A percentile compares a stretch with the other conserved stretches of the same genome.
Evolutionary conservation across 2,797 vertebrate genomes (phyloP).

Genomic region (Rhinophrynus dorsalis): DNA sequence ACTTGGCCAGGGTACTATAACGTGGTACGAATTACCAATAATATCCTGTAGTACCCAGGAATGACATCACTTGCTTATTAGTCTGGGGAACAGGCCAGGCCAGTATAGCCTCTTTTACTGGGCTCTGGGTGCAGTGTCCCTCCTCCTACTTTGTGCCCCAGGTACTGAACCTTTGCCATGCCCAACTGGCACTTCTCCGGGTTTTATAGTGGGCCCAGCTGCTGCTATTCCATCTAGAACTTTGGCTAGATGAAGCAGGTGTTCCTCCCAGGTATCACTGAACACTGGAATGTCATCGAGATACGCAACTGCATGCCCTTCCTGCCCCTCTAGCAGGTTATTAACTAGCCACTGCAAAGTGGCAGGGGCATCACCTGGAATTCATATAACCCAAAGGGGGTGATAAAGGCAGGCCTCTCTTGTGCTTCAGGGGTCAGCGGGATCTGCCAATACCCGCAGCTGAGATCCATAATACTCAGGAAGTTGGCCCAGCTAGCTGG

Average conservation of each 20-base stretch:
- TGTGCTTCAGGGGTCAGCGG: background rate
- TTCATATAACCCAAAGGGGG: background rate
- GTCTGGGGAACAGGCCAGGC: background rate
- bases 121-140: background rate
- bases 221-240: background rate
- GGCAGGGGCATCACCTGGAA: background rate
- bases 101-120: no score
- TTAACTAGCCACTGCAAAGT: background rate
- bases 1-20: background rate
- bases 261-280: background rate
- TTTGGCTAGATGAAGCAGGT: background rate
- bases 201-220: background rate
- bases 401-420: background rate
- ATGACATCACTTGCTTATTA: slow-evolving; percentile 1
- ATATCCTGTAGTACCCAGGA: no score
- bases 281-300: slow-evolving; percentile 10
- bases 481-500: background rate
- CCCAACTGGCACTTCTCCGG: background rate
- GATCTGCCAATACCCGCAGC: background rate
- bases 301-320: background rate
- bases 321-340: background rate
- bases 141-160: no score
- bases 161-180: no score
- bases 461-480: background rate
- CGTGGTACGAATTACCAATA: no score